Base-by-base conservation (phyloP, 1,140 invertebrate genomes). In the Heterodera carotae region DNA sequence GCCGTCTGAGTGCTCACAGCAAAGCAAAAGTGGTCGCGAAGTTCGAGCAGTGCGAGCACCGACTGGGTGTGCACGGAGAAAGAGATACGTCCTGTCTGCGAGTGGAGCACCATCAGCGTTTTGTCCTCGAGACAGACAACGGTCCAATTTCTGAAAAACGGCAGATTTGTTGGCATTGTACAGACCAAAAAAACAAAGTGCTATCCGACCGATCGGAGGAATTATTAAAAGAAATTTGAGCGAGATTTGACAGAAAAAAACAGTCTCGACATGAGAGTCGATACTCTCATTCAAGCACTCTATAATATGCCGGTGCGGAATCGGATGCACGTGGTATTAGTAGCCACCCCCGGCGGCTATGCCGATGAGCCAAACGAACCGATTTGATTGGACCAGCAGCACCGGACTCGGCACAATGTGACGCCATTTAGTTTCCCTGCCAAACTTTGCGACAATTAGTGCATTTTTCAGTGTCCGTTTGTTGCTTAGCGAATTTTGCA, bases 401-500 rank as follows among this genome's bases (percentile, higher is more conserved):
- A 62, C 56, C 12, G 56, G 72, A 34, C 27, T 62, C 5, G 33
- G 33, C 22, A 74, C 29, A 29, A 36, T 74, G 15, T 59, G 72
- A 2, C 25, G 31, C 72, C 72, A 74, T 29, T 64, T 34, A 8
- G 64, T 56, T 64, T 74, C 72, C 64, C 72, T 27, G 36, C 33
- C 72, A 34, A 74, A 74, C 36, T 74, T 74, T 33, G 72, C 72
- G 15, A 56, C 25, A 12, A 74, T 64, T 62, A 25, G 36, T 2
- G 72, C 72, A 31, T 36, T 36, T 62, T 74, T 74, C 39, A 62
- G 64, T n/a, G 72, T 74, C 25, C 64, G 59, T 31, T 74, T 74
- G 56, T 59, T 74, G 22, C 59, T 62, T 27, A 62, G n/a, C 31
- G 72, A 74, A 33, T 74, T 74, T 74, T 74, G 59, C 56, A 74